These are phyloP conservation scores for Tympanoctomys barrerae DNA, from an alignment of 2,797 vertebrate species.

Conservation along the genomic window DNA sequence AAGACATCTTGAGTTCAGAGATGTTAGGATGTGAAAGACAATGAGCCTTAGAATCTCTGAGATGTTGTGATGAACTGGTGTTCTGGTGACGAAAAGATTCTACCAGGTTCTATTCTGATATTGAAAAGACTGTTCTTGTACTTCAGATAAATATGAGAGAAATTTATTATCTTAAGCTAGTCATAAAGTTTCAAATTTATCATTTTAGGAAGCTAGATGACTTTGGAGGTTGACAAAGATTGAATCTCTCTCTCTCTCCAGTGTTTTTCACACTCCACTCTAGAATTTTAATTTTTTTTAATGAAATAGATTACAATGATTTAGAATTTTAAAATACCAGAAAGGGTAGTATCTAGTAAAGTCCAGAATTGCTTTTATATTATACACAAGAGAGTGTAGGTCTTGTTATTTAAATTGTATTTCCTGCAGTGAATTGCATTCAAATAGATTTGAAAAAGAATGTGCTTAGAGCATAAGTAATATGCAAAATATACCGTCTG, in stretches of 20 bases:
- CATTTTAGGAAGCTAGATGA: conserved; percentile 34
- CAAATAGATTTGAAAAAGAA: conserved; percentile 59
- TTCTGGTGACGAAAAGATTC: conserved; percentile 55
- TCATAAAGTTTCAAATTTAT: background rate
- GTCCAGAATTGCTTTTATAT: conserved; percentile 35
- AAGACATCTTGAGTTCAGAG: conserved; percentile 46
- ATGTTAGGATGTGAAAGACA: conserved; percentile 43
- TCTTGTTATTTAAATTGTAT: conserved; percentile 53
- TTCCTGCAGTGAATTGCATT: conserved; percentile 54
- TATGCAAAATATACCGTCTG: conserved; percentile 1
- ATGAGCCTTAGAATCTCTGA: conserved; percentile 25
- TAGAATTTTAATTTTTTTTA: conserved; percentile 66
- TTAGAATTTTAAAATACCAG: conserved; percentile 34
- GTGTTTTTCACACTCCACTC: background rate
- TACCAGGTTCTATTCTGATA: conserved; percentile 34
- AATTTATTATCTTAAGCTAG: conserved; percentile 29
- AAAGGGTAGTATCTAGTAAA: background rate
- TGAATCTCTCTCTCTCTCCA: conserved; percentile 25
- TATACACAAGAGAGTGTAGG: background rate
- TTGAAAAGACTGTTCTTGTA: background rate
- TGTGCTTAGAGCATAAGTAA: conserved; percentile 47
- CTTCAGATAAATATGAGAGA: conserved; percentile 35
- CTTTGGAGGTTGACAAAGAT: conserved; percentile 34
- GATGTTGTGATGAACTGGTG: conserved; percentile 37
- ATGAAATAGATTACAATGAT: background rate